phyloP scores from a whole-genome alignment of 2,888 invertebrate species.

The Tachina grossa region DNA sequence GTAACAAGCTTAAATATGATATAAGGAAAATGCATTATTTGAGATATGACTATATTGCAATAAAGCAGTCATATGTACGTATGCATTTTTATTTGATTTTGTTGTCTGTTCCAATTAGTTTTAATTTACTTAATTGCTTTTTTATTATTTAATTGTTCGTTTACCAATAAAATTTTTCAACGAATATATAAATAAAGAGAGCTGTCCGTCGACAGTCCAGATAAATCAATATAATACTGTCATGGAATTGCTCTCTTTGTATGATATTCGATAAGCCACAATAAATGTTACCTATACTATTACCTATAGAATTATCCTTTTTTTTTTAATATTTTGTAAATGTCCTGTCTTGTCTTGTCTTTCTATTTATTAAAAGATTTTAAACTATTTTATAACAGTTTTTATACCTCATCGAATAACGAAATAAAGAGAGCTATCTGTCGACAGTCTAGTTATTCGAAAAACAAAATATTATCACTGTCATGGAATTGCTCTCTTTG shows the following conservation, averaged over 20 bases:
- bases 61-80: slow-evolving; percentile 6
- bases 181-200: slow-evolving; percentile 94
- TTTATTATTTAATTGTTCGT: slow-evolving; percentile 18
- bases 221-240: slow-evolving; percentile 91
- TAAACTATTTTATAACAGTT: not conserved
- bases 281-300: slow-evolving; percentile 37
- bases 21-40: no score
- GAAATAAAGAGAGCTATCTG: slow-evolving; percentile 99
- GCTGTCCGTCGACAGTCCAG: slow-evolving; percentile 99
- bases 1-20: no score
- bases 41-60: no score
- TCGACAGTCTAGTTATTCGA: slow-evolving; percentile 95
- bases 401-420: slow-evolving; percentile 79
- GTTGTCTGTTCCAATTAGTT: slow-evolving; percentile 45
- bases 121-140: slow-evolving; percentile 17
- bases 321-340: not conserved
- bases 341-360: no score
- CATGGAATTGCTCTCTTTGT: slow-evolving; percentile 99
- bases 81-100: slow-evolving; percentile 4
- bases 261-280: slow-evolving; percentile 87
- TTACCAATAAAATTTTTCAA: slow-evolving; percentile 45
- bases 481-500: slow-evolving; percentile 99
- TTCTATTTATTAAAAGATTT: not conserved
- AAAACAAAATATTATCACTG: slow-evolving; percentile 87
- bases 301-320: not conserved